Evolutionary conservation across 2,113 vertebrate genomes (phyloP), one percentile per base, ranked within the genome.

Genomic region (Telmatochromis sp.): DNA sequence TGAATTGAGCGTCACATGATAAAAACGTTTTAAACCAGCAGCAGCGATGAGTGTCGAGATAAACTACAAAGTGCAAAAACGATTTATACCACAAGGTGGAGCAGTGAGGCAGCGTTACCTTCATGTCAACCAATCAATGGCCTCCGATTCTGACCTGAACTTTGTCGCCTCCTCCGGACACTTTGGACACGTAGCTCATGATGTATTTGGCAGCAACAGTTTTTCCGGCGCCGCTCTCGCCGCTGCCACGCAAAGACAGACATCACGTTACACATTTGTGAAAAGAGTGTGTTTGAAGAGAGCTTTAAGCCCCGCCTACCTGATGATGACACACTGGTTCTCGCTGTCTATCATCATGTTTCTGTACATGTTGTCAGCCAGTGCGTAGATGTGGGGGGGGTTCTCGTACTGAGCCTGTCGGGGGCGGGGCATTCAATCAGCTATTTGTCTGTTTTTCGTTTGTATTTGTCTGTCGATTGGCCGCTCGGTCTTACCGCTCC

Each of bases 261-360:
- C 40, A 7, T 47, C 40, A 28, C 23, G 23, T 47, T 75, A 75
- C 3, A 75, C 40, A 15, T 11, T 28, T 7, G 21, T n/a, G 5
- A 65, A 11, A 4, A 26, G 9, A 7, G 37, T 28, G 1, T 28
- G 40, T 75, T 75, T 47, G 40, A 47, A 75, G 23, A 47, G 14
- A 6, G 9, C 40, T 40, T 19, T 5, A 81, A 84, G 82, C 17
- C 54, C 75, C 47, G 15, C 90, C 91, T 80, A 97, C 97, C 97
- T 97, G 95, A 97, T 97, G 83, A 97, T 97, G 88, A 97, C 97
- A 84, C 97, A 97, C 88, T 97, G 97, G 87, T 97, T 97, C 95
- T 97, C 97, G 1, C 28, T 84, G 81, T 97, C 97, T 5, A 97
- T 97, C 96, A 97, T 96, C 97, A 97, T 97, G 94, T 97, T 97